A percentile compares a stretch with the other conserved stretches of the same genome.
These are phyloP conservation scores for Diplolepis rosae DNA, from an alignment of 2,888 invertebrate species.

Conservation along the genomic window DNA sequence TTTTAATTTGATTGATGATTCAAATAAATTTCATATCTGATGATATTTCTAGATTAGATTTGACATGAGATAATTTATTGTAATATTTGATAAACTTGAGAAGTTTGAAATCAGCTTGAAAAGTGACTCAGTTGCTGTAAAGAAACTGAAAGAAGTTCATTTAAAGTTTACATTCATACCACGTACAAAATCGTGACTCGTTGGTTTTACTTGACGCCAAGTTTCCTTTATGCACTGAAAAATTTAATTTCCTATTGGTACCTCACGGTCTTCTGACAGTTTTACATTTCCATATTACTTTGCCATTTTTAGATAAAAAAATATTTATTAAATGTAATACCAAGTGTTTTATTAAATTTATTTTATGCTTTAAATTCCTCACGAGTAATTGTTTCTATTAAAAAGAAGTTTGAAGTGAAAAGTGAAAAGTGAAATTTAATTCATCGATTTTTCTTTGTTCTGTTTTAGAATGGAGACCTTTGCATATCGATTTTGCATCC, in stretches of 20 bases:
- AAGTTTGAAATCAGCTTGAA: background rate
- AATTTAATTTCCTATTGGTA: background rate
- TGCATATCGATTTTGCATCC: conserved; percentile 99
- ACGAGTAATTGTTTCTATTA: too few relatives aligned
- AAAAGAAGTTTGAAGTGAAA: too few relatives aligned
- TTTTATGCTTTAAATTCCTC: too few relatives aligned
- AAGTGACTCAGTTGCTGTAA: background rate
- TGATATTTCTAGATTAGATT: too few relatives aligned
- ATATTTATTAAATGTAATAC: too few relatives aligned
- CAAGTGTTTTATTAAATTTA: too few relatives aligned
- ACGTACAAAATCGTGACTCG: background rate
- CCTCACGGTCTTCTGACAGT: too few relatives aligned
- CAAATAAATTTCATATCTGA: too few relatives aligned
- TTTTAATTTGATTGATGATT: too few relatives aligned
- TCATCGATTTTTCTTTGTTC: conserved; percentile 32
- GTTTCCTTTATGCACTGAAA: background rate
- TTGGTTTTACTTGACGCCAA: background rate
- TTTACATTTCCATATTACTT: background rate
- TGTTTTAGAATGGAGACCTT: conserved; percentile 94
- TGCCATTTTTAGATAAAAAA: too few relatives aligned
- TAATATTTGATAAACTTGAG: background rate
- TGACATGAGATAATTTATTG: too few relatives aligned
- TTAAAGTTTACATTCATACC: background rate
- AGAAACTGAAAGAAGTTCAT: background rate
- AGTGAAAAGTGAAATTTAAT: background rate